Evolutionary conservation across 2,888 invertebrate genomes (phyloP).

Genomic region (Rhimphoctona megacephalus): DNA sequence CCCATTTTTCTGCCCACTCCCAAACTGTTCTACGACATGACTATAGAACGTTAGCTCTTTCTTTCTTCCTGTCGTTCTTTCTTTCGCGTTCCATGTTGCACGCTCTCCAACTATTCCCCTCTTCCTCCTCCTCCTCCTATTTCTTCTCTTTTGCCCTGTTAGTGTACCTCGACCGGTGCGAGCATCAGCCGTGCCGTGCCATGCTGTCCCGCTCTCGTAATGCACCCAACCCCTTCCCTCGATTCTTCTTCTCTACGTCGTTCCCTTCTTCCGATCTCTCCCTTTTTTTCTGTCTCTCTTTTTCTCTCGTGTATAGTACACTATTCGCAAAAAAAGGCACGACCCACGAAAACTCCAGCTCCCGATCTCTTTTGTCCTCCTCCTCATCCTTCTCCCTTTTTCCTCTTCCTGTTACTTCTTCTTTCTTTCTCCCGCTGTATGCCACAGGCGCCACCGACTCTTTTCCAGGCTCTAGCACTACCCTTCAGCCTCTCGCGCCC

Average conservation of each 20-base stretch:
- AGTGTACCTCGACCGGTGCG: slow-evolving; percentile 49
- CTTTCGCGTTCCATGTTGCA: slow-evolving; percentile 52
- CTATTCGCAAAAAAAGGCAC: slow-evolving; percentile 77
- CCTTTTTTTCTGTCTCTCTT: not conserved
- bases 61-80: slow-evolving; percentile 63
- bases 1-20: slow-evolving; percentile 33
- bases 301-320: slow-evolving; percentile 46
- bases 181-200: slow-evolving; percentile 77
- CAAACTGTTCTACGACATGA: slow-evolving; percentile 45
- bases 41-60: slow-evolving; percentile 48
- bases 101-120: slow-evolving; percentile 40
- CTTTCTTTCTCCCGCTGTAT: slow-evolving; percentile 30
- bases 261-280: not conserved
- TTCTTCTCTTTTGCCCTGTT: slow-evolving; percentile 46
- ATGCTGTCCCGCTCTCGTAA: slow-evolving; percentile 72
- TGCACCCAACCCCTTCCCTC: slow-evolving; percentile 59
- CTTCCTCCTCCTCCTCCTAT: slow-evolving; percentile 28
- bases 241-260: not conserved
- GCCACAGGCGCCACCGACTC: slow-evolving; percentile 55
- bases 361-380: slow-evolving; percentile 29
- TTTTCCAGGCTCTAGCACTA: slow-evolving; percentile 54
- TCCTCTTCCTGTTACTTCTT: slow-evolving; percentile 36
- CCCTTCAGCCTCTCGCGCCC: slow-evolving; percentile 38
- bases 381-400: slow-evolving; percentile 42
- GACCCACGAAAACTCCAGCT: slow-evolving; percentile 70